Evolutionary conservation across 2,113 vertebrate genomes (phyloP), one percentile per base, ranked within the genome.

Genomic region (Microtus richardsoni): DNA sequence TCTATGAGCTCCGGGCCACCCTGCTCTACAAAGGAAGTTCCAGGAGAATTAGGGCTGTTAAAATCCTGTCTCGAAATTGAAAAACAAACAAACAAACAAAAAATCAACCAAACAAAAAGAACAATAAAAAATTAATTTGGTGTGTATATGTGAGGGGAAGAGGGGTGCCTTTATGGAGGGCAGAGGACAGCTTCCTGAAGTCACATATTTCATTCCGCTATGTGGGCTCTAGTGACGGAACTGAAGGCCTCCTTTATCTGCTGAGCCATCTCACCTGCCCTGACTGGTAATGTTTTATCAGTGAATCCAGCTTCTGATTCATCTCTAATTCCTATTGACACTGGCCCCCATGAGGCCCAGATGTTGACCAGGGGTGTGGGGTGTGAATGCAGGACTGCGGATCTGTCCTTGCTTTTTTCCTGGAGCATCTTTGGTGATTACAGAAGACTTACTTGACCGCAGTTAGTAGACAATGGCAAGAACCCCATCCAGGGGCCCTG

Each of bases 231-330:
- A 28, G 58, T 58, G 19, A 58, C 7, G 6, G 26, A 19, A 84
- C 39, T 64, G 4, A 19, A 19, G 13, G 11, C 7, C 28, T 44
- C 4, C 58, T 64, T 66, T 28, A 33, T 64, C 82, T 66, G 5
- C 62, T 85, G 9, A 33, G 1, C 28, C 60, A 66, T 39, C 17
- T 47, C 44, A n/a, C 30, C 30, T 52, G 10, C 26, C 11, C 28
- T 91, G 33, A 75, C 93, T 96, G 95, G 14, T 96, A 88, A 82
- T 44, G 88, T 93, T 96, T 98, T 95, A 41, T 77, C 89, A 92
- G 77, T 30, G 94, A 96, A 95, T 91, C 7, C 6, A 1, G 88
- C 86, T 89, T 58, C n/a, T 93, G 84, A 97, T 93, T 88, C 91
- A 44, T 96, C 91, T 96, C 73, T 49, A 80, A 21, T 39, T 92